Conservation (phyloP, 2,888 invertebrate genomes). For the Argyresthia albistria region DNA sequence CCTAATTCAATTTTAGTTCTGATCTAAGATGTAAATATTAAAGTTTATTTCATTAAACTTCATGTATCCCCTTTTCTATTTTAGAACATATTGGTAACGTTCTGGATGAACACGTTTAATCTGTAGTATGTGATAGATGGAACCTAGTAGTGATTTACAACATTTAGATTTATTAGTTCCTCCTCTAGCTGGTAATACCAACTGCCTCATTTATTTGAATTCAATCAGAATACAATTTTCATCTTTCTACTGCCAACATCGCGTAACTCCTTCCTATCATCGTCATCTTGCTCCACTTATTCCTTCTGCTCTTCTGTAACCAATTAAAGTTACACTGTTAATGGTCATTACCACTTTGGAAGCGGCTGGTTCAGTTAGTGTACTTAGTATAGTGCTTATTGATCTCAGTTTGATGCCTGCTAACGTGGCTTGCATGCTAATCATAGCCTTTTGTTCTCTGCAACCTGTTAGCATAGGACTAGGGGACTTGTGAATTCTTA, state of each 20-base stretch:
- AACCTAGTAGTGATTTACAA: no score
- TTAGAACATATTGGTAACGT: no score
- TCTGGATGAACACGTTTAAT: no score
- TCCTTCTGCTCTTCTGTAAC: neutral
- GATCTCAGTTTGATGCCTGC: conserved; percentile 22
- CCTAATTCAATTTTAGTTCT: no score
- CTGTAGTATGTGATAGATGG: no score
- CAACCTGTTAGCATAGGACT: neutral
- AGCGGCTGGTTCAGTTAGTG: neutral
- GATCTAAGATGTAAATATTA: no score
- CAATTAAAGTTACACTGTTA: neutral
- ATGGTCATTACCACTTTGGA: neutral
- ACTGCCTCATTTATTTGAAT: neutral
- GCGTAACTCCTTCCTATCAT: neutral
- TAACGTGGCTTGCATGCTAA: conserved; percentile 31
- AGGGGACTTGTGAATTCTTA: no score
- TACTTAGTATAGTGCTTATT: neutral
- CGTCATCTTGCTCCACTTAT: neutral
- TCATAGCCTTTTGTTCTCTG: conserved; percentile 17
- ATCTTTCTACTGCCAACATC: neutral
- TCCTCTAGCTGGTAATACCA: no score
- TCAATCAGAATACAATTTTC: neutral
- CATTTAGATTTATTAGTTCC: no score
- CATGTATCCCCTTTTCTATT: no score
- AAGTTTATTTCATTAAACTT: no score